A percentile compares a stretch with the other conserved stretches of the same genome.
Evolutionary conservation across 2,888 invertebrate genomes (phyloP).

Genomic region (Lithosia quadra): DNA sequence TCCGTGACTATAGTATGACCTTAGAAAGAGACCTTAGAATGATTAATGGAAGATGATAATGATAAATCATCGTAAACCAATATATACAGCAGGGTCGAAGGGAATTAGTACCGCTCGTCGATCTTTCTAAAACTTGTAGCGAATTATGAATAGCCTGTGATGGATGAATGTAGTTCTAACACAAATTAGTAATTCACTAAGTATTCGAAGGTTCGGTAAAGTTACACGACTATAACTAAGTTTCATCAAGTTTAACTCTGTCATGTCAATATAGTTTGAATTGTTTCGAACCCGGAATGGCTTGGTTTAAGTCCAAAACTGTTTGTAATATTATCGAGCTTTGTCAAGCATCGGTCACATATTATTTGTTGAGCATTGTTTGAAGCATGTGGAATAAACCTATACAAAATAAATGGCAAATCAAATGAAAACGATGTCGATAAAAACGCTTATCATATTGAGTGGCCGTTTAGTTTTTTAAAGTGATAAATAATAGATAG

Average conservation of each 20-base stretch:
- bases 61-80: constrained; percentile 17
- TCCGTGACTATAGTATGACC: not conserved
- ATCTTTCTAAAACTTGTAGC: constrained; percentile 43
- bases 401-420: not conserved
- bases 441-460: no score
- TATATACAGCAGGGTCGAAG: constrained; percentile 23
- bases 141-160: constrained; percentile 45
- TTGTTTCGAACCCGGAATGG: not conserved
- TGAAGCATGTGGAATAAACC: not conserved
- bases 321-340: not conserved
- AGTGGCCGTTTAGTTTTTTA: no score
- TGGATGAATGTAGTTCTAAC: constrained; percentile 43
- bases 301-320: not conserved
- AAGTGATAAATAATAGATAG: no score
- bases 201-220: constrained; percentile 26
- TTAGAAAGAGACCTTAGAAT: constrained; percentile 2
- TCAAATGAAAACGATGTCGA: no score
- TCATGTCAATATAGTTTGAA: constrained; percentile 13
- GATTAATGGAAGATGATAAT: constrained; percentile 6
- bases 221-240: constrained; percentile 24
- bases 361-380: not conserved
- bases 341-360: not conserved
- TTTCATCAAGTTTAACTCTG: constrained; percentile 23
- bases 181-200: constrained; percentile 42
- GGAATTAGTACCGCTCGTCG: constrained; percentile 35